Evolutionary conservation across 2,113 vertebrate genomes (phyloP).

Genomic region (Vanacampus margaritifer): DNA sequence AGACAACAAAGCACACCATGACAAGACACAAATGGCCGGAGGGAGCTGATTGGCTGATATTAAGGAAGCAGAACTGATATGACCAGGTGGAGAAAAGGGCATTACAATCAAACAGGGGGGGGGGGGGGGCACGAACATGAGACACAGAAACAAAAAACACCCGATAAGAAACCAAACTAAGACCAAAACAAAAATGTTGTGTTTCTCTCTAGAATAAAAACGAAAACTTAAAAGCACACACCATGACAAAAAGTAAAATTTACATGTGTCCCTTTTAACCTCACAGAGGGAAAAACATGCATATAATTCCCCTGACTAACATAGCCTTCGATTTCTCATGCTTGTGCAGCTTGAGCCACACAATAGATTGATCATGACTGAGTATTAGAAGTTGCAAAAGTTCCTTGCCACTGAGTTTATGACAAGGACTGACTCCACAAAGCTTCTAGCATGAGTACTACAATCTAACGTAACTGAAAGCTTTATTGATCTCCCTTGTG

Average conservation of each 20-base stretch:
- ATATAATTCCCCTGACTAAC: neutral
- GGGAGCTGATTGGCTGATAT: neutral
- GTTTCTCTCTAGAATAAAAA: neutral
- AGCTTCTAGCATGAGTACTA: slow-evolving; percentile 26
- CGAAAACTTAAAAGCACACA: neutral
- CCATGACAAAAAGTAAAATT: neutral
- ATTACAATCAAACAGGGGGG: neutral
- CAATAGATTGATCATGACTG: slow-evolving; percentile 6
- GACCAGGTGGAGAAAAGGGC: neutral
- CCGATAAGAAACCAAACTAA: neutral
- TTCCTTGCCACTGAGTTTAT: slow-evolving; percentile 9
- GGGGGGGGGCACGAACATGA: neutral
- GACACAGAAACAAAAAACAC: neutral
- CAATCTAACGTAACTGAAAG: slow-evolving; percentile 35
- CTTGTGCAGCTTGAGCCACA: neutral
- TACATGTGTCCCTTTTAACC: neutral
- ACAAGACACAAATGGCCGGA: neutral
- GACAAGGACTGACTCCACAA: slow-evolving; percentile 26
- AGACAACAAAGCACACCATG: neutral
- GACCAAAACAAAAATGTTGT: neutral
- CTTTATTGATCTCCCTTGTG: slow-evolving; percentile 42
- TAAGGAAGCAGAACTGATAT: neutral
- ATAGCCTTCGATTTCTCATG: no score
- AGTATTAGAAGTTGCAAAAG: slow-evolving; percentile 41
- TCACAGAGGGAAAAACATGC: neutral